These are phyloP conservation scores for Halisarca cf. caerulea DNA, from an alignment of 37 sponge, comb jelly and placozoan species.

Conservation along the genomic window DNA sequence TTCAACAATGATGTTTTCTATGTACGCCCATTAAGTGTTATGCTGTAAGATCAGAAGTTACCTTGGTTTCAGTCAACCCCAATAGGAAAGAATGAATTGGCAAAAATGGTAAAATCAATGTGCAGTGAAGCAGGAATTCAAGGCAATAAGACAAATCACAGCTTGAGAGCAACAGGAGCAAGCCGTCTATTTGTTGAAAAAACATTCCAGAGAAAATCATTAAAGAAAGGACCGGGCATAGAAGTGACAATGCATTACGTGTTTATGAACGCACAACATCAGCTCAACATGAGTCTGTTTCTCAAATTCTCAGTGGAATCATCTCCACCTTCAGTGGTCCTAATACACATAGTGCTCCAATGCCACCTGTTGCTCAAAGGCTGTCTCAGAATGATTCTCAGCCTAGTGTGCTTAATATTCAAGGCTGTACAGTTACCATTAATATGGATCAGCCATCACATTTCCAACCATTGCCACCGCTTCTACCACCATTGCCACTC, in stretches of 20 bases:
- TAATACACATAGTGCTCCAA: no score
- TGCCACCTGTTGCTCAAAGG: no score
- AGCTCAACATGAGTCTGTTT: not conserved
- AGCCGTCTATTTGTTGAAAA: not conserved
- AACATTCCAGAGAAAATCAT: not conserved
- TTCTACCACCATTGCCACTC: no score
- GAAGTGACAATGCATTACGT: not conserved
- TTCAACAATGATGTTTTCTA: not conserved
- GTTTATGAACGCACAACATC: not conserved
- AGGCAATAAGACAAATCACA: not conserved
- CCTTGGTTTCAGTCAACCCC: not conserved
- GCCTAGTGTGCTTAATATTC: no score
- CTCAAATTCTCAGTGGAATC: not conserved
- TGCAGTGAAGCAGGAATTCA: not conserved
- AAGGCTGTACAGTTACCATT: constrained; percentile 1
- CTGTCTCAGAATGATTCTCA: no score
- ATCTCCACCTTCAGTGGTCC: no score
- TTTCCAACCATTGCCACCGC: no score
- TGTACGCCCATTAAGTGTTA: not conserved
- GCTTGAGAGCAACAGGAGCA: not conserved
- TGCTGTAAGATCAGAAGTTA: not conserved
- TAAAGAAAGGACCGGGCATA: not conserved
- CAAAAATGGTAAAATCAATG: not conserved
- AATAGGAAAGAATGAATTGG: not conserved
- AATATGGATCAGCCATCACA: no score